Percentiles rank a stretch among this genome's conserved stretches.
phyloP scores from a whole-genome alignment of 2,888 invertebrate species.

The Hirtodrosophila histrioides region DNA sequence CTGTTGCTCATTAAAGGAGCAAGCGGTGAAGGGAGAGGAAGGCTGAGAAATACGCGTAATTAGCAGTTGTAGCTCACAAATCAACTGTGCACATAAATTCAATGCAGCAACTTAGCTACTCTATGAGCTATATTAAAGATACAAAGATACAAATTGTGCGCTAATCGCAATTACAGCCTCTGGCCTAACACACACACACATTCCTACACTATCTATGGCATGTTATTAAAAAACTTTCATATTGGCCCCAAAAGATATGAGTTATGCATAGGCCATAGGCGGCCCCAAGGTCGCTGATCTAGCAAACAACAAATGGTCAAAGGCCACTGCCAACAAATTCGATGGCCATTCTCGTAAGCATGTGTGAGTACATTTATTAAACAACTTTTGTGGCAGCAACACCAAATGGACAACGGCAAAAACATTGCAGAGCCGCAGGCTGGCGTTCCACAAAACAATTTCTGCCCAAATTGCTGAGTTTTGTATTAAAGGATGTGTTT shows the following conservation, averaged over 20 bases:
- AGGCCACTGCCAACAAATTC: conserved; percentile 33
- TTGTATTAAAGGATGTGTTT: too few relatives aligned
- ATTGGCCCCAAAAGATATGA: conserved; percentile 21
- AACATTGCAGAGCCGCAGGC: conserved; percentile 3
- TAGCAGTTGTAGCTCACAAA: conserved; percentile 69
- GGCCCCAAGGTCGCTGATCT: conserved; percentile 42
- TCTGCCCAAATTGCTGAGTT: neutral
- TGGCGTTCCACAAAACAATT: conserved; percentile 31
- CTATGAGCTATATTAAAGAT: conserved; percentile 20
- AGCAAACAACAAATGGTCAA: conserved; percentile 43
- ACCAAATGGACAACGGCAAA: conserved; percentile 23
- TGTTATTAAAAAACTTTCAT: conserved; percentile 71
- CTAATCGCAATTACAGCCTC: conserved; percentile 53
- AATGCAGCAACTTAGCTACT: conserved; percentile 13
- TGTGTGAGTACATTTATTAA: conserved; percentile 78
- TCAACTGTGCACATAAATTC: conserved; percentile 29
- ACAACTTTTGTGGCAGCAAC: conserved; percentile 62
- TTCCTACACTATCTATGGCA: neutral
- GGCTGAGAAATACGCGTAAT: conserved; percentile 46
- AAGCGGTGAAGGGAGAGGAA: neutral
- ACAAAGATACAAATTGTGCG: conserved; percentile 53
- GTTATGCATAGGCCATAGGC: conserved; percentile 5
- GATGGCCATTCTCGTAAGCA: conserved; percentile 53
- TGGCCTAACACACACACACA: conserved; percentile 1
- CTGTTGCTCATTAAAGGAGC: conserved; percentile 63